Conservation (phyloP, 2,797 vertebrate species). For the Scomberomorus guttatus region DNA sequence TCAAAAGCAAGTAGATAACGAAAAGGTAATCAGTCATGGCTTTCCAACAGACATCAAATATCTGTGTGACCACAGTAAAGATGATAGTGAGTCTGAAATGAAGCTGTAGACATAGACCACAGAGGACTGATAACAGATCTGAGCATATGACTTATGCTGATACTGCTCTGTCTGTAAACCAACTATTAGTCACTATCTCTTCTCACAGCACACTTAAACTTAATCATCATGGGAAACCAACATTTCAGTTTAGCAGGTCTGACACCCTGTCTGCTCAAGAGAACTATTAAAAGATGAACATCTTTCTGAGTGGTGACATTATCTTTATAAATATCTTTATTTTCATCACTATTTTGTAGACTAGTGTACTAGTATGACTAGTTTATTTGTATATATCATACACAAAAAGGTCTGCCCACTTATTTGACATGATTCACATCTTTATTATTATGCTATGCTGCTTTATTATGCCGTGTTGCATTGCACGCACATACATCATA, state of each 20-base stretch:
- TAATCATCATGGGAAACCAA: background rate
- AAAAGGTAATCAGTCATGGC: slow-evolving; percentile 7
- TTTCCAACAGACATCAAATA: slow-evolving; percentile 3
- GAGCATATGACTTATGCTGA: background rate
- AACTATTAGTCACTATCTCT: background rate
- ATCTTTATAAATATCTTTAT: background rate
- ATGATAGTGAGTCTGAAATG: background rate
- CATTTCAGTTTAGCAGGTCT: background rate
- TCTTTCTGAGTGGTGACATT: background rate
- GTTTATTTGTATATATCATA: too few species aligned
- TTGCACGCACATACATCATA: background rate
- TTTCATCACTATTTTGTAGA: too few species aligned
- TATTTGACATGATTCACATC: background rate
- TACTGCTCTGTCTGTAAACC: background rate
- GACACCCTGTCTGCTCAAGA: background rate
- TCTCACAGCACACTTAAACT: background rate
- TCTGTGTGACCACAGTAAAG: slow-evolving; percentile 2
- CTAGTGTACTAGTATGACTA: too few species aligned
- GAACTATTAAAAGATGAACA: background rate
- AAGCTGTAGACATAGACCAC: background rate
- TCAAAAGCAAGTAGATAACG: slow-evolving; percentile 8
- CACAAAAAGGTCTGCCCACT: background rate
- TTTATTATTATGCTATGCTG: background rate
- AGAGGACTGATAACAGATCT: background rate
- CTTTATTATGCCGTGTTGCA: too few species aligned